Evolutionary conservation across 2,113 vertebrate species (phyloP).

Genomic region (Platycercus adscitus): DNA sequence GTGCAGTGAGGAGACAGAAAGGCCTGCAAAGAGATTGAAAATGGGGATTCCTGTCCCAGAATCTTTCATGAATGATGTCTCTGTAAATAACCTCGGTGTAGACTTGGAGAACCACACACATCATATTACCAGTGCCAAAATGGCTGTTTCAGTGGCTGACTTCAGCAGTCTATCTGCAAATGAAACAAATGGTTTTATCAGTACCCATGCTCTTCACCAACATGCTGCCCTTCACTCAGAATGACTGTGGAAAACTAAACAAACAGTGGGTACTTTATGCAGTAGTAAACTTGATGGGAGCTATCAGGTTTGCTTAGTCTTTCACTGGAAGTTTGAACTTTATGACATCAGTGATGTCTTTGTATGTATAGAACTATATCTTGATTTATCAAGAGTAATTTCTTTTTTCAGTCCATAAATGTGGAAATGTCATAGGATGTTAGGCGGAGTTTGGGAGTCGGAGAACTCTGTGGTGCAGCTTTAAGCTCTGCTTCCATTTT

Average conservation of each 20-base stretch:
- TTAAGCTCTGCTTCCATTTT: conserved; percentile 82
- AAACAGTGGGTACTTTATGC: conserved; percentile 59
- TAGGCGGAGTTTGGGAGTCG: conserved; percentile 81
- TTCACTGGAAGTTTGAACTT: conserved; percentile 95
- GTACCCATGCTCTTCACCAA: conserved; percentile 87
- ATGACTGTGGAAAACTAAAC: conserved; percentile 72
- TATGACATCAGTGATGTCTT: conserved; percentile 99
- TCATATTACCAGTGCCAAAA: conserved; percentile 93
- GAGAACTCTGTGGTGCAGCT: conserved; percentile 88
- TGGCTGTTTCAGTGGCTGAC: conserved; percentile 97
- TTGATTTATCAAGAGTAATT: conserved; percentile 99
- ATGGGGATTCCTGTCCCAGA: conserved; percentile 89
- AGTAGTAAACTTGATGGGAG: conserved; percentile 76
- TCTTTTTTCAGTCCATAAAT: conserved; percentile 91
- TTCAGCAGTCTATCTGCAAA: conserved; percentile 88
- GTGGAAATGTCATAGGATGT: conserved; percentile 83
- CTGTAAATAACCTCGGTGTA: conserved; percentile 89
- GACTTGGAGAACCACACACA: conserved; percentile 92
- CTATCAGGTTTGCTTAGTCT: conserved; percentile 88
- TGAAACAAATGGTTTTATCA: conserved; percentile 91
- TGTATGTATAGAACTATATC: conserved; percentile 98
- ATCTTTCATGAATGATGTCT: conserved; percentile 92
- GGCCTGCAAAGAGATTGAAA: conserved; percentile 93
- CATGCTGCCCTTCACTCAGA: conserved; percentile 95
- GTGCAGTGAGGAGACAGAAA: conserved; percentile 90